Base-by-base conservation (phyloP, 2,888 invertebrate genomes). In the Hypercompe scribonia region DNA sequence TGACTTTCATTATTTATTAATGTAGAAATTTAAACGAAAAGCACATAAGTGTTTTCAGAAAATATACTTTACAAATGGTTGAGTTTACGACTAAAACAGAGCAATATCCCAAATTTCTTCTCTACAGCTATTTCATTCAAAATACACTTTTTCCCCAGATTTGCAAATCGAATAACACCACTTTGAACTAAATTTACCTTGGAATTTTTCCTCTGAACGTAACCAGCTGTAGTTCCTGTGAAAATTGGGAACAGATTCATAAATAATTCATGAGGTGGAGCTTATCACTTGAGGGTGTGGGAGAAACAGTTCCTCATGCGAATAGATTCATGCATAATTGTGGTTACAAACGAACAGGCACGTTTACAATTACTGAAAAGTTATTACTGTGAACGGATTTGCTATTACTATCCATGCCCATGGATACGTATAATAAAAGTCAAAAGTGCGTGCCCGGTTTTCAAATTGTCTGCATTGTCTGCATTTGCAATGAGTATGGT, bases 211-310 rank as follows among this genome's bases (percentile, higher is more conserved):
- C 65, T 61, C 63, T n/a, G 42, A 69, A 66, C 66, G 66, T 64
- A 69, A 75, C 75, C 67, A 64, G 66, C 42, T 72, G 58, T 74
- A 68, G 68, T 71, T 75, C 28, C 71, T 64, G 67, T 71, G 78
- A 78, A 77, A 81, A 82, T 79, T 78, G 74, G 70, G 70, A 63
- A 64, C 66, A 15, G 34, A 63, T 74, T 82, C 61, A 84, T 84
- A 78, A 76, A 84, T 84, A 81, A 84, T 82, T 79, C 79, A 84
- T 81, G 71, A 63, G 70, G 63, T 74, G 67, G 75, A 72, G 77
- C 77, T 84, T 83, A 84, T 81, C 83, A 76, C 78, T 78, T 67
- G 69, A 54, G 67, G 76, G 71, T 73, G 66, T 61, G 75, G 74
- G 66, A 70, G 68, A 42, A 39, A 66, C 63, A 61, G 34, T 69